A percentile compares a stretch with the other conserved stretches of the same genome.
These are phyloP conservation scores for Meganola albula DNA, from an alignment of 2,888 invertebrate species.

Conservation along the genomic window DNA sequence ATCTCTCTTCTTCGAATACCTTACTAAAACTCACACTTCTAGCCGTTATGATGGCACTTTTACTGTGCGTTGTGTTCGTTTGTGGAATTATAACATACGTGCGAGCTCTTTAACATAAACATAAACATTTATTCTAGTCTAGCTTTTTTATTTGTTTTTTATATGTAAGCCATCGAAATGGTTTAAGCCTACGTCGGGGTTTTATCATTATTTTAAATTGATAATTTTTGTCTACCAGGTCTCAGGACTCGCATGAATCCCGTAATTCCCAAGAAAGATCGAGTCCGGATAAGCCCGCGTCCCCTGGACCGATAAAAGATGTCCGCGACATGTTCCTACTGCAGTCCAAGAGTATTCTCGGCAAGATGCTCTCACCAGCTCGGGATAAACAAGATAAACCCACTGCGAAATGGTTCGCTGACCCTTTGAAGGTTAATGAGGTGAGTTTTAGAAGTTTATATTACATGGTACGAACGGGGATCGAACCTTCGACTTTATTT, in stretches of 20 bases:
- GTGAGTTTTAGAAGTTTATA: conserved; percentile 14
- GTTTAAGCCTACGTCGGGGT: too few relatives aligned
- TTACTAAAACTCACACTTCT: too few relatives aligned
- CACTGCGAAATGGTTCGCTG: conserved; percentile 55
- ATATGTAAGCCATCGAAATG: too few relatives aligned
- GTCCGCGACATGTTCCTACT: conserved; percentile 65
- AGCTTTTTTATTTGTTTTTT: too few relatives aligned
- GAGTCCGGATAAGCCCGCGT: conserved; percentile 34
- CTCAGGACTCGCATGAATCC: conserved; percentile 44
- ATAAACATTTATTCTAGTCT: too few relatives aligned
- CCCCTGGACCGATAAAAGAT: conserved; percentile 78
- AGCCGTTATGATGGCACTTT: too few relatives aligned
- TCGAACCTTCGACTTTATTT: not conserved
- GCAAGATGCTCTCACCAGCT: conserved; percentile 86
- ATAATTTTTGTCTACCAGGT: conserved; percentile 17
- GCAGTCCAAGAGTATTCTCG: conserved; percentile 84
- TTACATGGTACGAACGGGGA: not conserved
- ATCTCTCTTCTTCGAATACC: too few relatives aligned
- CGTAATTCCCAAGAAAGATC: conserved; percentile 41
- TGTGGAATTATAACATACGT: too few relatives aligned
- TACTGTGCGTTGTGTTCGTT: too few relatives aligned
- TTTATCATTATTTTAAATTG: too few relatives aligned
- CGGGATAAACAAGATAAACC: conserved; percentile 68
- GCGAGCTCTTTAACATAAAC: too few relatives aligned
- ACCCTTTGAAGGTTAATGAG: conserved; percentile 35